Percentiles rank a stretch among this genome's conserved stretches.
Conservation (phyloP, 2,888 invertebrate species). For the Noctua comes region DNA sequence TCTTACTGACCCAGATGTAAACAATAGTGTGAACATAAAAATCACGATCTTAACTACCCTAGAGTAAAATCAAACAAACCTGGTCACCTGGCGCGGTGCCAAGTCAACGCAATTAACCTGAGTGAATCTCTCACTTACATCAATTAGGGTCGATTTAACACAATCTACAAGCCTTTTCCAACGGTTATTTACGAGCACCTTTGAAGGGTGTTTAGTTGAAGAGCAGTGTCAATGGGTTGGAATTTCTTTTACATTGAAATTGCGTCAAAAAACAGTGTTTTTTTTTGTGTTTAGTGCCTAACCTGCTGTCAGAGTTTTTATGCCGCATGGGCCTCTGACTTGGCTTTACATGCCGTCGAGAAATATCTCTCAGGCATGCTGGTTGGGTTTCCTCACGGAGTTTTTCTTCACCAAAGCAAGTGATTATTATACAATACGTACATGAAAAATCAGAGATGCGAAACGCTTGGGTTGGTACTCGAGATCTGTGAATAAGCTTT, state of each 20-base stretch:
- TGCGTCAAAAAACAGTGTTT: too few species aligned
- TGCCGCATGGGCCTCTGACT: too few species aligned
- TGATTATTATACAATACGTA: too few species aligned
- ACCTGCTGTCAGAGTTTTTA: too few species aligned
- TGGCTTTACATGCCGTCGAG: too few species aligned
- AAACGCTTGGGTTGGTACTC: too few species aligned
- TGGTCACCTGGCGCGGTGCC: conserved; percentile 35
- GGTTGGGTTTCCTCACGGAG: too few species aligned
- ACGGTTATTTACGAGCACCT: conserved; percentile 22
- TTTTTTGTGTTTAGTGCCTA: too few species aligned
- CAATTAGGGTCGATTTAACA: conserved; percentile 46
- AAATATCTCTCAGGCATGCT: too few species aligned
- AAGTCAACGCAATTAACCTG: conserved; percentile 41
- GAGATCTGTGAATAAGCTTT: too few species aligned
- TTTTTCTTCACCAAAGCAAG: too few species aligned
- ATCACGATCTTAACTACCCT: neutral
- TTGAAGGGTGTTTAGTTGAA: neutral
- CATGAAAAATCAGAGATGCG: too few species aligned
- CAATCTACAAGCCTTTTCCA: conserved; percentile 22
- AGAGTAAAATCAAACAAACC: conserved; percentile 46
- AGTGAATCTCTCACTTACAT: conserved; percentile 48
- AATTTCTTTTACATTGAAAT: neutral
- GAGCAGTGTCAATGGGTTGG: neutral
- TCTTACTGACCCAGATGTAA: neutral
- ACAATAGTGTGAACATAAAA: conserved; percentile 20